Base-by-base conservation (phyloP, 2,113 vertebrate species). In the Onychostruthus taczanowskii region DNA sequence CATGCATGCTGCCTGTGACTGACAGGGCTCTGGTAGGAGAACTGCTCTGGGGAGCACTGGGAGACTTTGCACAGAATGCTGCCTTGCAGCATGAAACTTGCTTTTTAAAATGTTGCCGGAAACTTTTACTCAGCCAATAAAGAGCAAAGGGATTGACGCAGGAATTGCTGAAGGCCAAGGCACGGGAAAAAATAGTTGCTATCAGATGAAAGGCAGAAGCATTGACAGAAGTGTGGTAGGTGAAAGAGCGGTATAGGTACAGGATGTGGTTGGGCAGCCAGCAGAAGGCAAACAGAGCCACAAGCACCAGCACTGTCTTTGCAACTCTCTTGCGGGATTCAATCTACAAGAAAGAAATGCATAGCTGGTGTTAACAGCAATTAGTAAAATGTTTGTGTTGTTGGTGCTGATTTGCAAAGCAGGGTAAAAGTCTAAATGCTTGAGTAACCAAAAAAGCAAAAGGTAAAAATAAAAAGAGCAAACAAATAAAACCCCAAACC, bases 321-420 rank as follows among this genome's bases (percentile, higher is more conserved):
- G 98, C 98, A 89, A 98, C 98, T 96, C 98, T 98, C 95, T 98
- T 98, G 85, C 98, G 98, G 89, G 98, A 98, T 96, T 98, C 98
- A 47, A 98, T 98, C 98, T 98, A 85, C 21, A 16, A 92, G 73
- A 90, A 89, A 96, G 62, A 49, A 77, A 83, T 35, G 63, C 50
- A 58, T 18, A 74, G n/a, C 39, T 69, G 84, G 43, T 82, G 43
- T 96, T 90, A 96, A 47, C 26, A 49, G 28, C 52, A 72, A 49
- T 81, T 70, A 92, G 24, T 70, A 43, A 85, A 70, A 72, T 7
- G 9, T 13, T 78, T 43, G 23, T 62, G 24, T 44, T 33, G n/a
- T 11, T 70, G 58, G 44, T 64, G 56, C 41, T 87, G 33, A 35
- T 70, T 85, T 85, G 64, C 30, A 63, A 73, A 72, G 19, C 23